Evolutionary conservation across 2,888 invertebrate species (phyloP), one percentile per base, ranked within the genome.

Genomic region (Hyles lineata): DNA sequence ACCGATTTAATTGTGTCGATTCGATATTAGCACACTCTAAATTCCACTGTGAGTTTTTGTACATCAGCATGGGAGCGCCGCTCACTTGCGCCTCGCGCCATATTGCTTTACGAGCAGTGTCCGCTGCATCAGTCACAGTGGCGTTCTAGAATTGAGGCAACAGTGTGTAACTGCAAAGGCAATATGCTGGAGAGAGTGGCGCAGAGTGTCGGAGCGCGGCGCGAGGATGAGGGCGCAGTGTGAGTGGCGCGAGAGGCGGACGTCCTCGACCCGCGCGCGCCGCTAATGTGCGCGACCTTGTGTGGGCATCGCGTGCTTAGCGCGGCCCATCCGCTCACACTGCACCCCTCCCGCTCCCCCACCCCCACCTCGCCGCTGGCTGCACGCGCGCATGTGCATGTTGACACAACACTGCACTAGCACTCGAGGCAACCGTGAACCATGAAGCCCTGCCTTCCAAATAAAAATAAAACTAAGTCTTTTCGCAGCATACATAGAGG

Each of bases 221-320:
- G 21, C 23, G 67, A 21, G 17, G 67, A 21, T 63, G 21, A 63
- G 67, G 50, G 67, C 5, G 50, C 11, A 60, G 60, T 23, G 60
- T 59, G 23, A 19, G 11, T 3, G 35, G 43, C 43, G 67, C 50
- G 67, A 67, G 67, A 50, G 67, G 67, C 25, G 77, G 83, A 73
- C 78, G 84, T 74, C 84, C 83, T 84, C 84, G 84, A 82, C 84
- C 84, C 75, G 75, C 67, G 29, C 6, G 19, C 62, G n/a, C 21
- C 23, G 67, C 50, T 32, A 63, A 55, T 52, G 25, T 62, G 58
- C 23, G 23, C 72, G 32, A 52, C 62, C 62, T 63, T 62, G 50
- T 62, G n/a, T 63, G 59, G 58, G 8, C 59, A 70, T 59, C 70
- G 58, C 70, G 70, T 67, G 67, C 35, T 63, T 11, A 43, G 35